Base-by-base conservation (phyloP, 2,888 invertebrate genomes). In the Clepsis dumicolana region DNA sequence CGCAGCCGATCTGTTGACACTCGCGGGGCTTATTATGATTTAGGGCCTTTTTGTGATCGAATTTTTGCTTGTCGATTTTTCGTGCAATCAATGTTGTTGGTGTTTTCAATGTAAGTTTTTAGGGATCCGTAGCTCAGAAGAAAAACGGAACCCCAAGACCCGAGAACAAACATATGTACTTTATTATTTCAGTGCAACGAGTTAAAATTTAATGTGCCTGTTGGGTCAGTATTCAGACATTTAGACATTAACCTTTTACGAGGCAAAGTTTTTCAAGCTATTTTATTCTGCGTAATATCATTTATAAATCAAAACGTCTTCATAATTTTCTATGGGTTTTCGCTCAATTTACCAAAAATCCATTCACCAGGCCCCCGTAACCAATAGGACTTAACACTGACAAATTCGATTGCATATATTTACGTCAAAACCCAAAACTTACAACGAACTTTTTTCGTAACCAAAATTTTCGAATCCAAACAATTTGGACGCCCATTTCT, bases 401-500 rank as follows among this genome's bases (percentile, higher is more conserved):
- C 78, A 75, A 72, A 81, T 82, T 73, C 61, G 64, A 74, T 75
- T 76, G 77, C 75, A 81, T 83, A 82, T 77, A 76, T 41, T 86
- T 80, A 83, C 78, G 81, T 85, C 86, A 80, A 75, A 75, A 74
- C 67, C 74, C 75, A 57, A 71, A 69, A 73, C 24, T 71, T 72
- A 77, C 74, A 76, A 80, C 80, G 79, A 82, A 75, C 75, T 77
- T 73, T 76, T 82, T 85, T 83, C 81, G 80, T 86, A 75, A 72
- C 56, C 56, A 70, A 64, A 70, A 74, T 74, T 74, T 76, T 76
- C 75, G 77, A 75, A 84, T 86, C 84, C 80, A 81, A 81, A 79
- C 87, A 79, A 91, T 92, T 92, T 82, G 72, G 75, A 87, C 89
- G 91, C 82, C 77, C 74, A 91, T 91, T 71, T 72, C 61, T 74